Conservation (phyloP, 2,113 vertebrate genomes). For the Dissostichus mawsoni region DNA sequence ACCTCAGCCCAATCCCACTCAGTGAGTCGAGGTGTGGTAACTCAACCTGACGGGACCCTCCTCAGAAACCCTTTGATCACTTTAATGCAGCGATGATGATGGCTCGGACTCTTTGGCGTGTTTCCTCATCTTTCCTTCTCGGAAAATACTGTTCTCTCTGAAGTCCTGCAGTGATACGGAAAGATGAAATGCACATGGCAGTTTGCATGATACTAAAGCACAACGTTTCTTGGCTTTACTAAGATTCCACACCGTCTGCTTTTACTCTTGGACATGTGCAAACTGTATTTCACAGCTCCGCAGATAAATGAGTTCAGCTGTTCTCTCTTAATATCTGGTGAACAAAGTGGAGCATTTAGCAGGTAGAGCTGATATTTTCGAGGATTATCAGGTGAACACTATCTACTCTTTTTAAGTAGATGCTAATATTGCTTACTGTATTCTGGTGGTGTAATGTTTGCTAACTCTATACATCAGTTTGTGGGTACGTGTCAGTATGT, state of each 20-base stretch:
- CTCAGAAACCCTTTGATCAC: conserved; percentile 62
- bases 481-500: no score
- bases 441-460: no score
- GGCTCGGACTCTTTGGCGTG: conserved; percentile 1
- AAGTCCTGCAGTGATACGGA: conserved; percentile 24
- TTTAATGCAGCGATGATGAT: neutral
- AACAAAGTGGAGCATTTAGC: neutral
- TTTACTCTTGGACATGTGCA: neutral
- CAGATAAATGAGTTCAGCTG: neutral
- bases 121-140: conserved; percentile 2
- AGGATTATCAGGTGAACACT: no score
- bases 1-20: neutral
- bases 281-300: neutral
- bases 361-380: no score
- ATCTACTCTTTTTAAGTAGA: no score
- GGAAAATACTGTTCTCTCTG: conserved; percentile 11
- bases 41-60: conserved; percentile 36
- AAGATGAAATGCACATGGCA: neutral
- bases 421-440: no score
- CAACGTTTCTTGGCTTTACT: neutral
- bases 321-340: neutral
- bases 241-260: conserved; percentile 15
- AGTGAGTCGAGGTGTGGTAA: conserved; percentile 20
- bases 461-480: no score
- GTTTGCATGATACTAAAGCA: neutral